A percentile compares a stretch with the other conserved stretches of the same genome.
Conservation (phyloP, 2,797 vertebrate genomes). For the Xerus rutilus region DNA sequence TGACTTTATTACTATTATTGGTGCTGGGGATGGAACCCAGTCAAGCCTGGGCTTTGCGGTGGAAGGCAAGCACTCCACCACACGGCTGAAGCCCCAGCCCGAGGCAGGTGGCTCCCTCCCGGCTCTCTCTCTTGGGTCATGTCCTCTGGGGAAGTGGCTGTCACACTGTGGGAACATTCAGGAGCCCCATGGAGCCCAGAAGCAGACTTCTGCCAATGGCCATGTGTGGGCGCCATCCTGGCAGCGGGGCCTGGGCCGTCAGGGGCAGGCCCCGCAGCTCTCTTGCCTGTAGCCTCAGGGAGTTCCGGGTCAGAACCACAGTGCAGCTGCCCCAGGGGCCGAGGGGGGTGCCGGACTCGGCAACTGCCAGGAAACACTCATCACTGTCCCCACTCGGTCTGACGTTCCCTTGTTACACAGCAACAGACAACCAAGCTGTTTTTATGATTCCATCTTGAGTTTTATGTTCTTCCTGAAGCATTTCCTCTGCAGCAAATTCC, state of each 20-base stretch:
- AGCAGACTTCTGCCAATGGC: not conserved
- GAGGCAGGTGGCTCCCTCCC: not conserved
- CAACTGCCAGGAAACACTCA: accelerated
- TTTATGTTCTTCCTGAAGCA: not conserved
- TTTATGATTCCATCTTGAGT: not conserved
- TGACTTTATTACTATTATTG: not conserved
- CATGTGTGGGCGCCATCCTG: accelerated
- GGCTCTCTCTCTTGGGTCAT: no score
- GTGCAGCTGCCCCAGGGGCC: accelerated
- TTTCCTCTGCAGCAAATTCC: not conserved
- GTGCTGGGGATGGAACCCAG: no score
- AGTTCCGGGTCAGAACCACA: accelerated
- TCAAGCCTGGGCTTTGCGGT: no score
- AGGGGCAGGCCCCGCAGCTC: no score
- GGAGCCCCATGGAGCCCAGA: not conserved
- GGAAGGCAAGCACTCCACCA: no score
- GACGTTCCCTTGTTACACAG: accelerated
- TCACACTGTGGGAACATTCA: accelerated
- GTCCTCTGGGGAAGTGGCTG: not conserved
- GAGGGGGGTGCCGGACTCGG: not conserved
- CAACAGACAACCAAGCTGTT: accelerated
- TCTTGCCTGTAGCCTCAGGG: not conserved
- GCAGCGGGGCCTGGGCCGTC: no score
- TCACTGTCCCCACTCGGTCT: not conserved
- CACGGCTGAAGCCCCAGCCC: no score